A percentile compares a stretch with the other conserved stretches of the same genome.
phyloP scores from a whole-genome alignment of 2,113 vertebrate genomes.

The Recurvirostra avosetta region DNA sequence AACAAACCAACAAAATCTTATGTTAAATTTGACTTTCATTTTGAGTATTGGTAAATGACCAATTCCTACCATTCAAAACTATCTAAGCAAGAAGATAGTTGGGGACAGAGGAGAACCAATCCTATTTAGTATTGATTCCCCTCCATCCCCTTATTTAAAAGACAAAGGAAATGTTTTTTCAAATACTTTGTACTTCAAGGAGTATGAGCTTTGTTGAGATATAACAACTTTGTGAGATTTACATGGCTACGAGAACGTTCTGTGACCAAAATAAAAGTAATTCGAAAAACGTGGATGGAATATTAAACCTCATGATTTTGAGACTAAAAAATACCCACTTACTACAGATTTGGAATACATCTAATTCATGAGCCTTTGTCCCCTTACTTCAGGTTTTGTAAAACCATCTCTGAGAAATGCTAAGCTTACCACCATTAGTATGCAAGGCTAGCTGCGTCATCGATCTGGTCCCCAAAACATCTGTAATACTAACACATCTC shows the following conservation, averaged over 20 bases:
- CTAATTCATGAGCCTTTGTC: neutral
- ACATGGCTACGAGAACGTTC: accelerated
- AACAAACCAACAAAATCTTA: neutral
- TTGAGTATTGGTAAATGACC: neutral
- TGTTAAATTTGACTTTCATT: neutral
- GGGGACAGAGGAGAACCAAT: neutral
- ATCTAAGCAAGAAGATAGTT: neutral
- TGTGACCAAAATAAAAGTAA: neutral
- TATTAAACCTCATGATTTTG: neutral
- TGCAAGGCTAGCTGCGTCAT: neutral
- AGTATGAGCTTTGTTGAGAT: neutral
- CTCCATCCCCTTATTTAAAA: neutral
- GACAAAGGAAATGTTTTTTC: neutral
- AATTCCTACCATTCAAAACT: neutral
- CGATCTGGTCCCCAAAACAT: accelerated
- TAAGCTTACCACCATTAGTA: neutral
- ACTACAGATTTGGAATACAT: neutral
- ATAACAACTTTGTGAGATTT: neutral
- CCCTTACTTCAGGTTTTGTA: neutral
- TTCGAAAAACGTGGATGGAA: neutral
- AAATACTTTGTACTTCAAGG: neutral
- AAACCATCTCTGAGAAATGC: neutral
- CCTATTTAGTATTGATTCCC: too few relatives aligned
- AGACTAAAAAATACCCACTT: neutral
- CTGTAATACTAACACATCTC: neutral